These are phyloP conservation scores for Tyrannus savana DNA, from an alignment of 2,113 vertebrate genomes.

Conservation along the genomic window DNA sequence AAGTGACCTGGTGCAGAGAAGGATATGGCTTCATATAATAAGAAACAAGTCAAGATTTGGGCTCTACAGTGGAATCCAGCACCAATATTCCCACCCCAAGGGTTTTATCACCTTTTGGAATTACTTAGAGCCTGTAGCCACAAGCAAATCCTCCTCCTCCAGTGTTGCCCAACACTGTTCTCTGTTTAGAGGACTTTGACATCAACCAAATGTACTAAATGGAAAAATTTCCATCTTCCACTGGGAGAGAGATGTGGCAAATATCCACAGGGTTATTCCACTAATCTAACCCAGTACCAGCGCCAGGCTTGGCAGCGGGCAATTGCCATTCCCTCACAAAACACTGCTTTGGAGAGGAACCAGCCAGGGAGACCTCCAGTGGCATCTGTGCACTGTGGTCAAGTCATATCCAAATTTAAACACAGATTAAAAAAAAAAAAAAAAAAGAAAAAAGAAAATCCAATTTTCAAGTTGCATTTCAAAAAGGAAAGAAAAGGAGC, in stretches of 20 bases:
- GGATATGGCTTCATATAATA: neutral
- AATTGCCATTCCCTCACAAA: neutral
- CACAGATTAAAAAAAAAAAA: neutral
- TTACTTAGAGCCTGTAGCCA: neutral
- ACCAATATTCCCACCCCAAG: neutral
- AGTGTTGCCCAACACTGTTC: neutral
- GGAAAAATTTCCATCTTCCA: neutral
- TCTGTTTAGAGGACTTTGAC: neutral
- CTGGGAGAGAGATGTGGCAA: neutral
- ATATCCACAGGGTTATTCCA: neutral
- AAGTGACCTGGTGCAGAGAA: neutral
- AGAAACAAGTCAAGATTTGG: neutral
- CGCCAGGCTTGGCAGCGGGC: neutral
- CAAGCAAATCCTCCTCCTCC: neutral
- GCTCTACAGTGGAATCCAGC: accelerated
- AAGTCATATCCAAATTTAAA: constrained; percentile 18
- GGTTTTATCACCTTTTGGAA: neutral
- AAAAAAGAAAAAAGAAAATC: neutral
- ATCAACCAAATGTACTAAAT: neutral
- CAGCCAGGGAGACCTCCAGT: neutral
- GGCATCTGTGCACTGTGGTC: neutral
- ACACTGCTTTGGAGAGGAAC: neutral
- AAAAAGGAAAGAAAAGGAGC: constrained; percentile 16
- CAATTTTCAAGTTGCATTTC: neutral
- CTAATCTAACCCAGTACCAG: neutral